Conservation (phyloP, 2,797 vertebrate species). For the Tiaroga cobitis region DNA sequence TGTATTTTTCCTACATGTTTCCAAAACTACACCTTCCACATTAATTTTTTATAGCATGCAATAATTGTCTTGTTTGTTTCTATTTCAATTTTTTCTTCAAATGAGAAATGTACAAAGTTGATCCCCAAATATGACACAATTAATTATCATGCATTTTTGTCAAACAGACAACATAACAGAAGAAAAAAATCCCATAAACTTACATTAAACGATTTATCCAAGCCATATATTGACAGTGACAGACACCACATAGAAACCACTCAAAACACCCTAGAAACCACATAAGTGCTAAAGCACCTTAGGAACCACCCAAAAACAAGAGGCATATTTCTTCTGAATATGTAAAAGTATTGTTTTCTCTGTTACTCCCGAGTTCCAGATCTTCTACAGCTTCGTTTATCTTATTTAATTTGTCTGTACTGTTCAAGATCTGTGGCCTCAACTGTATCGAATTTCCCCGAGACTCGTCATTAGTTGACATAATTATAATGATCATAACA, state of each 20-base stretch:
- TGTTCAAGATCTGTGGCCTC: neutral
- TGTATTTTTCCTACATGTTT: neutral
- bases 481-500: conserved; percentile 25
- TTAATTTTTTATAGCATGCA: neutral
- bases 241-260: neutral
- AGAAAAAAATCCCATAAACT: neutral
- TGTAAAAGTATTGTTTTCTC: neutral
- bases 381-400: neutral
- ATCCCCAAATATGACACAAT: neutral
- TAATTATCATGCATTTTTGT: neutral
- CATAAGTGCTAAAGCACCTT: neutral
- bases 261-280: neutral
- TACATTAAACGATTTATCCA: neutral
- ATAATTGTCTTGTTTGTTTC: neutral
- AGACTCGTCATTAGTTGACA: conserved; percentile 11
- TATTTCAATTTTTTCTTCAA: neutral
- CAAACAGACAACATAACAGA: no score
- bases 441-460: neutral
- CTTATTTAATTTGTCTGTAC: neutral
- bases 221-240: neutral
- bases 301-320: neutral
- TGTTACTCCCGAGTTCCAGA: neutral
- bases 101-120: neutral
- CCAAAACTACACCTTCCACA: neutral
- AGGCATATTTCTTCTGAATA: neutral